Evolutionary conservation across 2,113 vertebrate species (phyloP).

Genomic region (Centropus bengalensis): DNA sequence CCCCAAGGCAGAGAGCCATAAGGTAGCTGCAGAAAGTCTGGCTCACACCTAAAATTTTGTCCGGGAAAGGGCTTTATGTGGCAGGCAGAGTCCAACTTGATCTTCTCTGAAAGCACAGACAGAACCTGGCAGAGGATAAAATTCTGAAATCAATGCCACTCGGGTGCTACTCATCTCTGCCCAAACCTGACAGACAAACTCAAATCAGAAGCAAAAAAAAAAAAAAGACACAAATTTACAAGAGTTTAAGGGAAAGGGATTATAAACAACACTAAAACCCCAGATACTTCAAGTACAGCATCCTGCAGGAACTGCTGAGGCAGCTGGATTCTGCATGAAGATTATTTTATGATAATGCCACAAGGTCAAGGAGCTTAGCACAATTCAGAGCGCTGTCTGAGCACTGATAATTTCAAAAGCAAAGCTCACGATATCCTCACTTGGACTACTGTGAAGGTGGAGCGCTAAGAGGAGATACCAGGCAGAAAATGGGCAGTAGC

Average conservation of each 20-base stretch:
- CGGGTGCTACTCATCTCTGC: background rate
- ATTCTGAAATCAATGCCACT: accelerated
- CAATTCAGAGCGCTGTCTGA: background rate
- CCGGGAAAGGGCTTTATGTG: background rate
- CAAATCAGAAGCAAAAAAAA: background rate
- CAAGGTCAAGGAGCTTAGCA: background rate
- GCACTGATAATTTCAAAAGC: background rate
- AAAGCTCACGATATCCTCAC: background rate
- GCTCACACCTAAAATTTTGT: accelerated
- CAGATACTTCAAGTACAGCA: background rate
- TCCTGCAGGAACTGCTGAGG: background rate
- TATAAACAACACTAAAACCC: background rate
- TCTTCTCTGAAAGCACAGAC: background rate
- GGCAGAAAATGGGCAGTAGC: background rate
- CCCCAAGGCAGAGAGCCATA: background rate
- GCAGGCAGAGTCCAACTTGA: too few relatives aligned
- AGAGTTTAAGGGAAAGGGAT: background rate
- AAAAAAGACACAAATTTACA: background rate
- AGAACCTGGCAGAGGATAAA: background rate
- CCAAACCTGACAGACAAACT: background rate
- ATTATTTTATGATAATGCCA: background rate
- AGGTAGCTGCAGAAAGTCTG: background rate
- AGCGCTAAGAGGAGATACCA: background rate
- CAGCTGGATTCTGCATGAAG: background rate
- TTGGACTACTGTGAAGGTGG: accelerated